phyloP scores from a whole-genome alignment of 1,140 invertebrate species.

The Propsilocerus akamusi region DNA sequence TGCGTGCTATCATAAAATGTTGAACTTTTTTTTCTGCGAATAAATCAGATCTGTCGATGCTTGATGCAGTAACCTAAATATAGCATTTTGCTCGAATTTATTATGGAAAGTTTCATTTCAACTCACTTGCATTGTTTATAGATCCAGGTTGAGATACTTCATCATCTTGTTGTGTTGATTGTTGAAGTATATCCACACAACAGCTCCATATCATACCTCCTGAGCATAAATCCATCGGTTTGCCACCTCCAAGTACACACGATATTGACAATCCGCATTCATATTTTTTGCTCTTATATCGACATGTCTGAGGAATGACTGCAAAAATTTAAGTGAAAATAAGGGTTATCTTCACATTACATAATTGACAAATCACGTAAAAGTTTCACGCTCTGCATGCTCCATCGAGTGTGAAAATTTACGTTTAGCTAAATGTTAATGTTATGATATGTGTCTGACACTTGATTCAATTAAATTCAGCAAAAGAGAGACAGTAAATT shows the following conservation, averaged over 20 bases:
- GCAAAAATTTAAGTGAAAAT: constrained; percentile 22
- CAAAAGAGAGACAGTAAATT: constrained; percentile 5
- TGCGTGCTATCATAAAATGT: not conserved
- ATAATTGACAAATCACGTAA: too few species aligned
- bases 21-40: not conserved
- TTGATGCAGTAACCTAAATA: not conserved
- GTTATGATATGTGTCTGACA: constrained; percentile 5
- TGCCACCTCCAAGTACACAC: constrained; percentile 69
- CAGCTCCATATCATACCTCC: constrained; percentile 86
- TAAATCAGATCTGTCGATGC: not conserved
- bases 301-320: constrained; percentile 87
- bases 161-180: constrained; percentile 15
- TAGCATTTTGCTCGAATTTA: not conserved
- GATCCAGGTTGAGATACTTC: constrained; percentile 23
- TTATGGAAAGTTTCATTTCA: too few species aligned
- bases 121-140: constrained; percentile 76
- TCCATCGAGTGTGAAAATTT: too few species aligned
- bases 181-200: constrained; percentile 61
- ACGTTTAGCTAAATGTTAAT: constrained; percentile 3
- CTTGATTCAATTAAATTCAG: not conserved
- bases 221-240: constrained; percentile 77
- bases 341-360: too few species aligned
- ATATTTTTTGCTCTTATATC: constrained; percentile 72
- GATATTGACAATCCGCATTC: constrained; percentile 78
- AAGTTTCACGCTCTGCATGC: too few species aligned